Base-by-base conservation (phyloP, 1,140 invertebrate species). In the Babylonia areolata region DNA sequence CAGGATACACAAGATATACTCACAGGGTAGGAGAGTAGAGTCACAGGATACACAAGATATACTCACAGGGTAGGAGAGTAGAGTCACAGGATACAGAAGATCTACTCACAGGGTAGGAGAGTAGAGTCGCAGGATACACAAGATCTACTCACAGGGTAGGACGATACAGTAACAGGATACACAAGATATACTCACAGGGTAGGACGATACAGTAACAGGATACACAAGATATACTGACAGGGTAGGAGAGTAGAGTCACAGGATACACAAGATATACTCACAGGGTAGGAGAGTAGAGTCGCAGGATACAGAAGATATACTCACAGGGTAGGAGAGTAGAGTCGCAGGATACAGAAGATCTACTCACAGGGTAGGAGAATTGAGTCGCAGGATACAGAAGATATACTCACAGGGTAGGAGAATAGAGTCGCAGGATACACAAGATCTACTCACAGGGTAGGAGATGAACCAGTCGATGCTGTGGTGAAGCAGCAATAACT, bases 401-500 rank as follows among this genome's bases (percentile, higher is more conserved):
- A 51, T 12, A 51, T 3, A 51, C 46, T 46, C 42, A 5, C 15
- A 46, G 42, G 42, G 42, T 46, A 46, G 42, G 42, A 46, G 42
- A 46, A 6, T 46, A 46, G 5, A 5, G 15, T 15, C 5, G 42
- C 9, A 51, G 9, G 17, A 51, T 12, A 17, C 46, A 3, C n/a
- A 17, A 3, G 46, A 51, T 31, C n/a, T 85, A 89, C 92, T 93
- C 89, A 92, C 92, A 80, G 91, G 87, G 84, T 93, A 93, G 23
- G 92, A 91, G 15, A 93, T 88, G 73, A 93, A 91, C 92, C 92
- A 93, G 33, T 91, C 89, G 37, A 91, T 88, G 2, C 90, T 88
- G 83, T 90, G 89, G 58, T 92, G 91, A 20, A 93, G 87, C 1
- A 93, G 85, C 85, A 91, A 90, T 1, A 92, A 81, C 23, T 90